A percentile compares a stretch with the other conserved stretches of the same genome.
phyloP scores from a whole-genome alignment of 2,888 invertebrate species.

The Nasonia oneida region DNA sequence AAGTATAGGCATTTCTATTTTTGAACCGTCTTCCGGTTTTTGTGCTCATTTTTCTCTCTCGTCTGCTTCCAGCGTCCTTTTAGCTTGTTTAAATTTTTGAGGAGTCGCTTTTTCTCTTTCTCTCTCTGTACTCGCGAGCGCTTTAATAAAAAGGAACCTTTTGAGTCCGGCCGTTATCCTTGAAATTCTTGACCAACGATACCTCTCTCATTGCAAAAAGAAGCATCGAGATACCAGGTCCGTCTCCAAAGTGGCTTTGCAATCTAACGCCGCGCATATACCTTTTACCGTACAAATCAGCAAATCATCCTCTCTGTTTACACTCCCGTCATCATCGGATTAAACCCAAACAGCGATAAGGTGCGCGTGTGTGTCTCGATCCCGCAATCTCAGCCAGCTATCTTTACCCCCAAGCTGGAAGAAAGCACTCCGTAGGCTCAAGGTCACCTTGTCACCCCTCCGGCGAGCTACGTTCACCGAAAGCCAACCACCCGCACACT shows the following conservation, averaged over 20 bases:
- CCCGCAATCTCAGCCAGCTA: background rate
- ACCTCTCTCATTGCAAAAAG: background rate
- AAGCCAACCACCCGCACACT: background rate
- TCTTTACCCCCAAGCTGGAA: background rate
- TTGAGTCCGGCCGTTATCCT: background rate
- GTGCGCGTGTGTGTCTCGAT: background rate
- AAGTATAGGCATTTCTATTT: background rate
- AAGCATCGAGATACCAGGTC: background rate
- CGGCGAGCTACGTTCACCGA: background rate
- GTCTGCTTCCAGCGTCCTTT: background rate
- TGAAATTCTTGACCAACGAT: background rate
- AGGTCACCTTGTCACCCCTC: constrained; percentile 3
- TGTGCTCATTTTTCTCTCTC: background rate
- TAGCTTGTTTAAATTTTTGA: background rate
- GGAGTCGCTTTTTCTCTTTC: background rate
- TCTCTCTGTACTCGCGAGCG: background rate
- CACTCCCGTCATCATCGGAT: background rate
- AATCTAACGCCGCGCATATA: too few relatives aligned
- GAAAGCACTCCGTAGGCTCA: background rate
- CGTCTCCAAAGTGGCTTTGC: background rate
- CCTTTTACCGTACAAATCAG: background rate
- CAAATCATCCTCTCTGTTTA: background rate
- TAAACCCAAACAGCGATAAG: background rate
- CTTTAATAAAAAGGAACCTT: background rate
- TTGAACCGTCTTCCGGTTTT: background rate